Evolutionary conservation across 1,140 invertebrate genomes (phyloP).

Genomic region (Chionoecetes opilio): DNA sequence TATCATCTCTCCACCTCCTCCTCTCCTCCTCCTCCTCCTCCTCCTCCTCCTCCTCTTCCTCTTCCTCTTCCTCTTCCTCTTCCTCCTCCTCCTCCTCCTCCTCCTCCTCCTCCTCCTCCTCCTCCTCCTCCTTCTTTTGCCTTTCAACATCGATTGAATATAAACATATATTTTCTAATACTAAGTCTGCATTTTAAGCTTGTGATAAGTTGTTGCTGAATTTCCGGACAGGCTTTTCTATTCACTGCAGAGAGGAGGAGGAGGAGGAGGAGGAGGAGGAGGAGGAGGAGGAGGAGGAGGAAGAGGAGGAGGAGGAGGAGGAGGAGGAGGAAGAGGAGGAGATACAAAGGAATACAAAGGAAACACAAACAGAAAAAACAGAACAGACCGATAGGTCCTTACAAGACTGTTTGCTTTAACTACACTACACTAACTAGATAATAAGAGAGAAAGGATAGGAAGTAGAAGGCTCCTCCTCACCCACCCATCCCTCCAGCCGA

Average conservation of each 20-base stretch:
- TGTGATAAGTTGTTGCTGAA: background rate
- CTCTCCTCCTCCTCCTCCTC: too few relatives aligned
- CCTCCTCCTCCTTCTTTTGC: background rate
- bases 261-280: background rate
- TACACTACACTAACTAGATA: too few relatives aligned
- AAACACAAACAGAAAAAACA: too few relatives aligned
- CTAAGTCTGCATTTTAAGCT: background rate
- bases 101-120: background rate
- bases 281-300: background rate
- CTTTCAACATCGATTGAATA: background rate
- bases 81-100: background rate
- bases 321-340: background rate
- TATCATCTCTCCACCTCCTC: background rate
- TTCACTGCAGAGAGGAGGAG: background rate
- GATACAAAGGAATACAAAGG: too few relatives aligned
- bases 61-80: background rate
- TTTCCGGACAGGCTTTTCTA: background rate
- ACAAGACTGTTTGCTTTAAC: too few relatives aligned
- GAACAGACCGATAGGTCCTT: too few relatives aligned
- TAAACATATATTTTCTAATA: conserved; percentile 5
- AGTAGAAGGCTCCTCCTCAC: too few relatives aligned
- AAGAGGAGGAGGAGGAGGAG: background rate
- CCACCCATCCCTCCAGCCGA: too few relatives aligned
- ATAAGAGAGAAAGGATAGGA: too few relatives aligned
- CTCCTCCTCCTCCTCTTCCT: too few relatives aligned